Base-by-base conservation (phyloP, 2,888 invertebrate genomes). In the Trilocha varians region DNA sequence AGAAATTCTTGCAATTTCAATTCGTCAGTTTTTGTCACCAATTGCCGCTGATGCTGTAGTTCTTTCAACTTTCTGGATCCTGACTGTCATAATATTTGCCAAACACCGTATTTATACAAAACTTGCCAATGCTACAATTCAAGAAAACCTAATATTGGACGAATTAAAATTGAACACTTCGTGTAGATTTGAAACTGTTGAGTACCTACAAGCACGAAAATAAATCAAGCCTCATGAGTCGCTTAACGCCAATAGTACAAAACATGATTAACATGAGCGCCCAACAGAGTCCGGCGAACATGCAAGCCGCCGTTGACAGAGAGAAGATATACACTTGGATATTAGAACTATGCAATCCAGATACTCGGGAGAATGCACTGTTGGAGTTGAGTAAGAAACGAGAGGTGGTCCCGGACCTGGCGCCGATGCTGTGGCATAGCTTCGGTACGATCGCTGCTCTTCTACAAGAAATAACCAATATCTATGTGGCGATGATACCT, bases 391-490 rank as follows among this genome's bases (percentile, higher is more conserved):
- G 97, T 65, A 90, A 90, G 67, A 90, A 90, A 64, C 87, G 90
- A 8, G 90, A 90, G 72, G 88, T 95, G 39, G 97, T 99, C 16
- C 96, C 96, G 16, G 99, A 99, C 71, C 84, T 99, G 58, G 99
- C 99, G 3, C 97, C 98, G 0, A 96, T 99, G 96, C 80, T 99
- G 50, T 99, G 99, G 99, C 95, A 99, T 75, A 97, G 97, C 49
- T 97, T 97, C 75, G 98, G 98, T n/a, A 97, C 97, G 3, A 96
- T 95, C 46, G 96, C 98, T 34, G 98, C 98, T 32, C 85, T 99
- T 36, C 87, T 99, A 15, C 96, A 96, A 73, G 99, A 99, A 87
- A 99, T 99, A 48, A 95, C 99, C 39, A 96, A 96, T 66, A 98
- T 99, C 56, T 99, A 99, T 84, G 98, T 99, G 45, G 96, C 97